A percentile compares a stretch with the other conserved stretches of the same genome.
These are phyloP conservation scores for Thalassarche chlororhynchos DNA, from an alignment of 2,113 vertebrate species.

Conservation along the genomic window DNA sequence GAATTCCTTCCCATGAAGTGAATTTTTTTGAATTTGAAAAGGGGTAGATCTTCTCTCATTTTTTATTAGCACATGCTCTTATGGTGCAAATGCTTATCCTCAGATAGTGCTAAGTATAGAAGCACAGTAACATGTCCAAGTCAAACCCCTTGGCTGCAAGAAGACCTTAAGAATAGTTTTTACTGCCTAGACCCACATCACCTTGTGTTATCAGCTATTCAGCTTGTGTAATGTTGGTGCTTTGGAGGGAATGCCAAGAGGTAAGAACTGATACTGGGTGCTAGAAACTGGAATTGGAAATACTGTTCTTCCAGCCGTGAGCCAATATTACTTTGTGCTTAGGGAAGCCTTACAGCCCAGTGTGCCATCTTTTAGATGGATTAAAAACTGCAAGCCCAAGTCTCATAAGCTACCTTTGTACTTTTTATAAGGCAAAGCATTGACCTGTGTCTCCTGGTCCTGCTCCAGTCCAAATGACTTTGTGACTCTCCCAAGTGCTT, in stretches of 20 bases:
- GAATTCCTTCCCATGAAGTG: neutral
- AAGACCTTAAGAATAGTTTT: neutral
- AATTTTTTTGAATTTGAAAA: neutral
- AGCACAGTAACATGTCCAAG: neutral
- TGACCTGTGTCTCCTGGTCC: neutral
- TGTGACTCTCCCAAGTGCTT: neutral
- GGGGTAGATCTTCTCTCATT: neutral
- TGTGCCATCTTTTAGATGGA: accelerated
- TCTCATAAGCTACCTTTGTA: neutral
- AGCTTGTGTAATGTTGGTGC: neutral
- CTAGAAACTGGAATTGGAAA: neutral
- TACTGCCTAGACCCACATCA: neutral
- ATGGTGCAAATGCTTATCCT: neutral
- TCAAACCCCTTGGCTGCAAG: neutral
- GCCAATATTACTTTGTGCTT: accelerated
- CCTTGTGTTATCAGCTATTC: neutral
- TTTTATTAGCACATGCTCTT: neutral
- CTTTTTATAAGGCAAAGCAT: neutral
- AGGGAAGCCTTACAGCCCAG: neutral
- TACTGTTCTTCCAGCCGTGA: neutral
- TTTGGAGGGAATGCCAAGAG: neutral
- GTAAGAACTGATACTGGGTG: neutral
- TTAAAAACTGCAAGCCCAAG: neutral
- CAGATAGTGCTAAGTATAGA: neutral
- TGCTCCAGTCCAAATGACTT: neutral